These are phyloP conservation scores for Drosophila takahashii DNA, from an alignment of 1,140 invertebrate genomes.

Conservation along the genomic window DNA sequence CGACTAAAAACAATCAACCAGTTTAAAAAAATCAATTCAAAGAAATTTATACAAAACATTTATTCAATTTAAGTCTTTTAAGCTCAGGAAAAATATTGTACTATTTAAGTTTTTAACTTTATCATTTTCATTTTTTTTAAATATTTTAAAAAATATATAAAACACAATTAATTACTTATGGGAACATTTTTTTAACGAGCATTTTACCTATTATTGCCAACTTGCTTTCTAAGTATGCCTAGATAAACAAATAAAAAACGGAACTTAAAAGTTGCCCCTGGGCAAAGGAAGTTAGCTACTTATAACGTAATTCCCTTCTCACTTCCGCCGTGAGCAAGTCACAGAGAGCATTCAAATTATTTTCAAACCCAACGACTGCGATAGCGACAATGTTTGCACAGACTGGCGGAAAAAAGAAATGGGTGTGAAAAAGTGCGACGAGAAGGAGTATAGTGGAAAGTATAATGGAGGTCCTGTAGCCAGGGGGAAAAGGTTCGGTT, in stretches of 20 bases:
- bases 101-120: too few species aligned
- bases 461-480: constrained; percentile 3
- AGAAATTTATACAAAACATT: not conserved
- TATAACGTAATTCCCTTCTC: constrained; percentile 22
- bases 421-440: constrained; percentile 2
- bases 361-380: constrained; percentile 58
- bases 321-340: constrained; percentile 39
- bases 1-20: too few species aligned
- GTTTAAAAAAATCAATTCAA: not conserved
- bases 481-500: not conserved
- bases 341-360: constrained; percentile 65
- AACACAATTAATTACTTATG: too few species aligned
- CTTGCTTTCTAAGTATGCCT: not conserved
- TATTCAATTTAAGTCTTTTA: too few species aligned
- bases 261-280: constrained; percentile 15
- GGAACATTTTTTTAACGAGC: not conserved
- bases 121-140: not conserved
- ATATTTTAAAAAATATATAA: not conserved
- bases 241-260: constrained; percentile 22
- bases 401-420: constrained; percentile 14
- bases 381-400: constrained; percentile 64
- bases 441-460: not conserved
- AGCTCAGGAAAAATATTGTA: too few species aligned
- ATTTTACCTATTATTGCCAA: constrained; percentile 2
- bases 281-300: constrained; percentile 24